phyloP scores from a whole-genome alignment of 2,888 invertebrate species.

The Leptopilina myrica region DNA sequence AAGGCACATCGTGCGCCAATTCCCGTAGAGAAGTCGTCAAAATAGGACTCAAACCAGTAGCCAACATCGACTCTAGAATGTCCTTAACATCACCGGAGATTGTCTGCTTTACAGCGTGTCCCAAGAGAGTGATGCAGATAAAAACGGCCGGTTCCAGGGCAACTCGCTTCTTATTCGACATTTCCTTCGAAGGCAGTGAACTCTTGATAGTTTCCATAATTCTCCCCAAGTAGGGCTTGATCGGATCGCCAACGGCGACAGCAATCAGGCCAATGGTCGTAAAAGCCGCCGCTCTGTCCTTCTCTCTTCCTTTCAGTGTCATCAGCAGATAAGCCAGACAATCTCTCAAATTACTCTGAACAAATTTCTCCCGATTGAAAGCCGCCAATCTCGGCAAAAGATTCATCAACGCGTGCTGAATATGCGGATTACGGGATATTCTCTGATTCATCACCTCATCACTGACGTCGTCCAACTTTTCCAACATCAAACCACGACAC shows the following conservation, averaged over 20 bases:
- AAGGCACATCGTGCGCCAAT: constrained; percentile 91
- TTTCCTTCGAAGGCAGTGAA: constrained; percentile 87
- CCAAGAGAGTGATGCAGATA: constrained; percentile 93
- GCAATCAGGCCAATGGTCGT: constrained; percentile 94
- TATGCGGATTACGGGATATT: constrained; percentile 85
- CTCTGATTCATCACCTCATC: constrained; percentile 88
- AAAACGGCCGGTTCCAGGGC: constrained; percentile 93
- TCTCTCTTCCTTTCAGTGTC: constrained; percentile 88
- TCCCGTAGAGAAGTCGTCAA: constrained; percentile 94
- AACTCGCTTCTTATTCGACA: constrained; percentile 85
- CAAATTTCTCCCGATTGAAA: constrained; percentile 91
- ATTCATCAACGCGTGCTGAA: constrained; percentile 91
- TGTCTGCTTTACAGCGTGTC: constrained; percentile 89
- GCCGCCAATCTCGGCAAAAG: constrained; percentile 95
- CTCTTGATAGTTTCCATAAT: constrained; percentile 91
- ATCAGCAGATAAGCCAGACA: constrained; percentile 88
- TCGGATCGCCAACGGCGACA: constrained; percentile 90
- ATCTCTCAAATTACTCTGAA: constrained; percentile 84
- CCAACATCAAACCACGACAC: constrained; percentile 88
- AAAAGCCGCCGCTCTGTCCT: constrained; percentile 92
- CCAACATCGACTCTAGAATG: constrained; percentile 93
- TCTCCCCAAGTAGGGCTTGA: constrained; percentile 87
- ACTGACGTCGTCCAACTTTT: constrained; percentile 90
- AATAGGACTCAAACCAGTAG: constrained; percentile 92
- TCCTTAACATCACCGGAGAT: constrained; percentile 89